phyloP scores from a whole-genome alignment of 2,797 vertebrate genomes.

The Microchirus variegatus region DNA sequence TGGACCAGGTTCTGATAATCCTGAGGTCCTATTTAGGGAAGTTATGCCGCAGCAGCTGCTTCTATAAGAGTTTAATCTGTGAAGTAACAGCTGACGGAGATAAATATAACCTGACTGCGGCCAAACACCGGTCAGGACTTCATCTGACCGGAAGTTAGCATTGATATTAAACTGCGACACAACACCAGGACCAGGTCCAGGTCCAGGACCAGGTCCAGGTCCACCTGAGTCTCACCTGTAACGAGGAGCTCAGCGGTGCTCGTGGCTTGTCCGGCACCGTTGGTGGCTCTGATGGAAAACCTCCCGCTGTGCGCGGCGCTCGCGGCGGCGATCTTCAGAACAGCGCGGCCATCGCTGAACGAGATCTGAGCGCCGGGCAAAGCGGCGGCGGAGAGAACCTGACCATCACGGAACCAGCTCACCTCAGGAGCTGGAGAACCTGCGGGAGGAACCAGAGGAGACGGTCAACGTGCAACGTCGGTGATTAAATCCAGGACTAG shows the following conservation, averaged over 20 bases:
- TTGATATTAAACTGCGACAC: no score
- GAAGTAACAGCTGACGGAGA: slow-evolving; percentile 29
- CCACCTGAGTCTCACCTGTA: slow-evolving; percentile 82
- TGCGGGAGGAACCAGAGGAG: slow-evolving; percentile 44
- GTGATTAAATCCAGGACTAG: background rate
- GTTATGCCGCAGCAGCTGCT: slow-evolving; percentile 55
- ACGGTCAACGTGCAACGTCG: background rate
- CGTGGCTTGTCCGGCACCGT: slow-evolving; percentile 97
- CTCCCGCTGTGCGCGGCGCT: slow-evolving; percentile 91
- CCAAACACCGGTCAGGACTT: no score
- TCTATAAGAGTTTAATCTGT: slow-evolving; percentile 52
- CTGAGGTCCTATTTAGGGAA: slow-evolving; percentile 47
- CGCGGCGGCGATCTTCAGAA: slow-evolving; percentile 90
- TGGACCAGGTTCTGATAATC: slow-evolving; percentile 2
- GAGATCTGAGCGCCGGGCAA: slow-evolving; percentile 96
- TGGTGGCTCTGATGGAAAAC: slow-evolving; percentile 97
- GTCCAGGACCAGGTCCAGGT: no score
- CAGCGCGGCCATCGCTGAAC: slow-evolving; percentile 98
- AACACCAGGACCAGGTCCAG: no score
- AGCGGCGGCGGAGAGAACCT: slow-evolving; percentile 92
- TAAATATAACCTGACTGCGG: slow-evolving; percentile 17
- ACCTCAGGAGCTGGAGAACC: slow-evolving; percentile 98
- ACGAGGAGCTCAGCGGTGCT: slow-evolving; percentile 93
- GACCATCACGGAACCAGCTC: slow-evolving; percentile 99
- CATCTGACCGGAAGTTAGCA: no score